phyloP scores from a whole-genome alignment of 2,888 invertebrate species.

The Slavum lentiscoides region DNA sequence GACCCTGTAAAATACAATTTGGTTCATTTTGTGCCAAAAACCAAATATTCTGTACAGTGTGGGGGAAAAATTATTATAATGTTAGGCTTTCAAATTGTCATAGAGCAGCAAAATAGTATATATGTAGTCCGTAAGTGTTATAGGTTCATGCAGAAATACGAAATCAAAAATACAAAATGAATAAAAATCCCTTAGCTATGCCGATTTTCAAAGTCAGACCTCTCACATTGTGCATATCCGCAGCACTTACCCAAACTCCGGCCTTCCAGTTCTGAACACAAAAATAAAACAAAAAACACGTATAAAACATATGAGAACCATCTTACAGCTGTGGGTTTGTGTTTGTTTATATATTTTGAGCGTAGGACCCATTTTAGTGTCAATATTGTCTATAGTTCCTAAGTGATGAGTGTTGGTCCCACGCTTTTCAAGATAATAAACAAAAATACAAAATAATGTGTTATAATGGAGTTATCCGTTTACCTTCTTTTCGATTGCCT shows the following conservation, averaged over 20 bases:
- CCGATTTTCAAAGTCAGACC: slow-evolving; percentile 49
- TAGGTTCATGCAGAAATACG: slow-evolving; percentile 52
- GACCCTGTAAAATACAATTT: slow-evolving; percentile 37
- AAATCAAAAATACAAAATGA: slow-evolving; percentile 48
- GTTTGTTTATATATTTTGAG: slow-evolving; percentile 32
- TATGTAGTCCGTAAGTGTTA: slow-evolving; percentile 37
- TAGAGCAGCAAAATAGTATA: slow-evolving; percentile 41
- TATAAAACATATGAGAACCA: slow-evolving; percentile 47
- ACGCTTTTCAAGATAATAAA: slow-evolving; percentile 44
- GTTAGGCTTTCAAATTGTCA: slow-evolving; percentile 33
- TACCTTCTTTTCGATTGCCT: slow-evolving; percentile 85
- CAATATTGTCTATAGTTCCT: slow-evolving; percentile 8
- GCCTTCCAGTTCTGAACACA: slow-evolving; percentile 53
- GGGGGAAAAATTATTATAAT: slow-evolving; percentile 22
- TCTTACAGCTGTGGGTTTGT: slow-evolving; percentile 20
- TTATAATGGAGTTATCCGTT: slow-evolving; percentile 43
- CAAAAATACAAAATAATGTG: neutral
- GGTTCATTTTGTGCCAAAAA: slow-evolving; percentile 40
- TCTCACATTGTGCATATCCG: slow-evolving; percentile 51
- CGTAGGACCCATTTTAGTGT: slow-evolving; percentile 41
- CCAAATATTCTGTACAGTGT: slow-evolving; percentile 48
- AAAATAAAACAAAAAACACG: slow-evolving; percentile 52
- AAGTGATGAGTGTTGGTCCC: slow-evolving; percentile 39
- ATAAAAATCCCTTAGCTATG: slow-evolving; percentile 45
- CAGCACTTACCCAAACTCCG: slow-evolving; percentile 53